These are phyloP conservation scores for Autographa gamma DNA, from an alignment of 2,888 invertebrate species.

Conservation along the genomic window DNA sequence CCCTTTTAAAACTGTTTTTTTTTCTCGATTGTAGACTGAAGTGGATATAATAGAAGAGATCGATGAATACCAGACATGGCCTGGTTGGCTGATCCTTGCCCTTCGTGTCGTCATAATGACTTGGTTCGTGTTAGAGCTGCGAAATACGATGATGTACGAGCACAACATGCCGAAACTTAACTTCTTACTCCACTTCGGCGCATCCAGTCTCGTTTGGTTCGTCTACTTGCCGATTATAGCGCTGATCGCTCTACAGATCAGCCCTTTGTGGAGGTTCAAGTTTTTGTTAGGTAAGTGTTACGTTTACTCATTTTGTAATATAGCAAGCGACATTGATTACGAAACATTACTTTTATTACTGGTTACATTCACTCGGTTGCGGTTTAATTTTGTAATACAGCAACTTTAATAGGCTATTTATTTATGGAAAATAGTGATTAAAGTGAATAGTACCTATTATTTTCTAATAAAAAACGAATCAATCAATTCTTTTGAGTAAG, in stretches of 20 bases:
- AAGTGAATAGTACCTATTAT: background rate
- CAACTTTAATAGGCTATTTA: slow-evolving; percentile 16
- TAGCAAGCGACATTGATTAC: slow-evolving; percentile 9
- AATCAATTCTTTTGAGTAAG: background rate
- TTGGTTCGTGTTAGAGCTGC: slow-evolving; percentile 95
- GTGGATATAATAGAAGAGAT: slow-evolving; percentile 98
- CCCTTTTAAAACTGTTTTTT: too few relatives aligned
- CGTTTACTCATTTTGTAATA: slow-evolving; percentile 31
- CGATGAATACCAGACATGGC: slow-evolving; percentile 99
- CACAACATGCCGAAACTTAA: slow-evolving; percentile 92
- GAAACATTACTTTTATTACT: slow-evolving; percentile 15
- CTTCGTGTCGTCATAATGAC: slow-evolving; percentile 95
- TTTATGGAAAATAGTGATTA: background rate
- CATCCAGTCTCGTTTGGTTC: slow-evolving; percentile 99
- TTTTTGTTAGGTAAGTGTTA: slow-evolving; percentile 93
- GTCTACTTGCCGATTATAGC: slow-evolving; percentile 98
- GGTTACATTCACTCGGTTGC: slow-evolving; percentile 28
- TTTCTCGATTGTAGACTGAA: slow-evolving; percentile 92
- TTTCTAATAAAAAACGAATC: too few relatives aligned
- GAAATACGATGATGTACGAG: slow-evolving; percentile 87
- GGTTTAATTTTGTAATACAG: slow-evolving; percentile 14
- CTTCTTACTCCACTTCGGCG: slow-evolving; percentile 98
- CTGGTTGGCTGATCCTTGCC: slow-evolving; percentile 97
- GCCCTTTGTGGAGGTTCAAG: slow-evolving; percentile 98
- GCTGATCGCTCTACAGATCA: slow-evolving; percentile 97